Evolutionary conservation across 2,113 vertebrate species (phyloP).

Genomic region (Myotis yumanensis): DNA sequence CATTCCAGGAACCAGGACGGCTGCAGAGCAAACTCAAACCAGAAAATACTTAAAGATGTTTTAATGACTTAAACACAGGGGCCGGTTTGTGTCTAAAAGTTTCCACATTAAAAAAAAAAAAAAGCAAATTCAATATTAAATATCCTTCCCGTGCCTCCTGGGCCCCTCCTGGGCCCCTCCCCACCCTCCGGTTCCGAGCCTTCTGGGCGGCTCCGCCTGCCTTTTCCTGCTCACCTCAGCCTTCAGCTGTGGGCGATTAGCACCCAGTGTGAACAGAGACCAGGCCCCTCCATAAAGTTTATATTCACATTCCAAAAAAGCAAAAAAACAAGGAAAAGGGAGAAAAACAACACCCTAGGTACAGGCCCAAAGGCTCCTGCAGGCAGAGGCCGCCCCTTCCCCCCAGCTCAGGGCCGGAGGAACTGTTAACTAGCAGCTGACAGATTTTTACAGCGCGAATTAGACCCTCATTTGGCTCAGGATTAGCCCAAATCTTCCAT

Average conservation of each 20-base stretch:
- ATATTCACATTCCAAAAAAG: constrained; percentile 77
- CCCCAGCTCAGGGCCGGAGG: constrained; percentile 66
- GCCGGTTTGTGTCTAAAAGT: constrained; percentile 88
- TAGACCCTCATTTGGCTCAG: constrained; percentile 82
- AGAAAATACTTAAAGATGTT: constrained; percentile 90
- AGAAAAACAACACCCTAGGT: constrained; percentile 75
- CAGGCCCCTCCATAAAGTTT: constrained; percentile 77
- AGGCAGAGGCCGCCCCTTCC: background rate
- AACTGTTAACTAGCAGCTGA: constrained; percentile 87
- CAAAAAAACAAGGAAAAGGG: constrained; percentile 67
- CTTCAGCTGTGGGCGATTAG: constrained; percentile 78
- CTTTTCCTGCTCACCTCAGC: constrained; percentile 61
- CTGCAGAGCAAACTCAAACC: constrained; percentile 88
- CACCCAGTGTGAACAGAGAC: constrained; percentile 71
- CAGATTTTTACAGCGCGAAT: constrained; percentile 84
- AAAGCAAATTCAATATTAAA: constrained; percentile 83
- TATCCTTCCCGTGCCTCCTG: constrained; percentile 67
- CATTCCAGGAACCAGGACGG: constrained; percentile 87
- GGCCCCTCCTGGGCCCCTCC: constrained; percentile 29
- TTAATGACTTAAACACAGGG: constrained; percentile 92
- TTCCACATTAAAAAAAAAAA: constrained; percentile 84
- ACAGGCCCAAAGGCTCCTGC: constrained; percentile 45
- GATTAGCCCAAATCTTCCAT: constrained; percentile 84
- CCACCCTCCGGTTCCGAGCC: background rate
- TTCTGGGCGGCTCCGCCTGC: background rate